Conservation (phyloP, 2,113 vertebrate genomes). For the Apodemus sylvaticus region DNA sequence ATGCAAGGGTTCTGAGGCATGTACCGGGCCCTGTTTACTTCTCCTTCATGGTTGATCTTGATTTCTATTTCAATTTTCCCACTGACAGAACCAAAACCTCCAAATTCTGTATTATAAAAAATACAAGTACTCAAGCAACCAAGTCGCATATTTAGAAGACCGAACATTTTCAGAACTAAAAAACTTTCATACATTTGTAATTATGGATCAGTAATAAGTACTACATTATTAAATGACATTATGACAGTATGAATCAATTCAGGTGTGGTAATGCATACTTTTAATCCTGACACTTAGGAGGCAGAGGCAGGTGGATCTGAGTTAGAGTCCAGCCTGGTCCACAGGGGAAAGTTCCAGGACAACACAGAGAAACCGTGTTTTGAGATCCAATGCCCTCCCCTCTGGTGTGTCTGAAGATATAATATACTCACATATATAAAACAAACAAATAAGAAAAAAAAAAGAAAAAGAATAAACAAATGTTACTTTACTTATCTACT, state of each 20-base stretch:
- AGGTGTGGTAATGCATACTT: background rate
- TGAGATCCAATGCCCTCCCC: no score
- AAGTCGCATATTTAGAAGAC: background rate
- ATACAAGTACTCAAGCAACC: background rate
- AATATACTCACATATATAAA: no score
- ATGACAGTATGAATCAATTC: background rate
- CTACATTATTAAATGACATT: background rate
- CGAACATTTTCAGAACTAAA: background rate
- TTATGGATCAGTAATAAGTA: background rate
- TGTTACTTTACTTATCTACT: background rate
- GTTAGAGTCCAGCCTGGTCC: background rate
- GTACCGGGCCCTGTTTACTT: slow-evolving; percentile 98
- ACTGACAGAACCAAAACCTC: slow-evolving; percentile 98
- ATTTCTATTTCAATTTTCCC: slow-evolving; percentile 99
- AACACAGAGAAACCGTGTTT: background rate
- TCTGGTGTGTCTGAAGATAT: no score
- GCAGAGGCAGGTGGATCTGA: background rate
- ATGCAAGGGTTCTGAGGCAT: slow-evolving; percentile 99
- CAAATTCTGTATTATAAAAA: slow-evolving; percentile 90
- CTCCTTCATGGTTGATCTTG: slow-evolving; percentile 99
- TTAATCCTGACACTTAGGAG: background rate
- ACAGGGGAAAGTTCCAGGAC: background rate
- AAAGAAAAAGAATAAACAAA: no score
- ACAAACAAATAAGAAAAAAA: no score
- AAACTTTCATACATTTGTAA: background rate